Evolutionary conservation across 2,888 invertebrate species (phyloP).

Genomic region (Yponomeuta evonymella): DNA sequence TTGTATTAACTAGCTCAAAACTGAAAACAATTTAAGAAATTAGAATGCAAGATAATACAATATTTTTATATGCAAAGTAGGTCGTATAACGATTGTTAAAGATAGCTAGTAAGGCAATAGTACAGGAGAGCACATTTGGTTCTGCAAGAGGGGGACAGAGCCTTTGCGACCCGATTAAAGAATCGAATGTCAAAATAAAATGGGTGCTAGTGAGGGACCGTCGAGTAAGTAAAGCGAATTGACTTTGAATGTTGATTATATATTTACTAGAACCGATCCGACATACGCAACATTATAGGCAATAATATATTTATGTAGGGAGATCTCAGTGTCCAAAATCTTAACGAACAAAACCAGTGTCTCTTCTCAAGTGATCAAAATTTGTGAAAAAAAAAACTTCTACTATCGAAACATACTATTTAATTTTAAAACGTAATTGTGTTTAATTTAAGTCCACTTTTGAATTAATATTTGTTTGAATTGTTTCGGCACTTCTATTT

Average conservation of each 20-base stretch:
- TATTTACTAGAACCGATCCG: constrained; percentile 17
- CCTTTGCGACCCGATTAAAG: background rate
- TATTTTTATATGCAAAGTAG: constrained; percentile 18
- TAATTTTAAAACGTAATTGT: constrained; percentile 62
- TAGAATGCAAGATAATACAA: constrained; percentile 5
- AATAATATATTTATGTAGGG: constrained; percentile 27
- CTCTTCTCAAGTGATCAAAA: constrained; percentile 64
- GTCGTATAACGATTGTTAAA: constrained; percentile 9
- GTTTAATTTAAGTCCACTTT: constrained; percentile 65
- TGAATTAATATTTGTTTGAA: constrained; percentile 42
- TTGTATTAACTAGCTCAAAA: constrained; percentile 6
- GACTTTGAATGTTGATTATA: background rate
- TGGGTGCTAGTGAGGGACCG: constrained; percentile 62
- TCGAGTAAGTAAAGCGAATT: constrained; percentile 20
- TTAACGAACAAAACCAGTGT: constrained; percentile 65
- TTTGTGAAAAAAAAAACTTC: constrained; percentile 13
- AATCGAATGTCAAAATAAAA: constrained; percentile 10
- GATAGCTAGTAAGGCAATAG: constrained; percentile 6
- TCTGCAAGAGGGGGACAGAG: background rate
- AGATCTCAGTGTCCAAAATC: constrained; percentile 69
- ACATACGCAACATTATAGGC: constrained; percentile 10
- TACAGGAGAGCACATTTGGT: constrained; percentile 10
- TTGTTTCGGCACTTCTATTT: constrained; percentile 60
- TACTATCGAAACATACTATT: constrained; percentile 37
- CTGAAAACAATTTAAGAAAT: constrained; percentile 4